Conservation (phyloP, 2,113 vertebrate species). For the Acinonyx jubatus region DNA sequence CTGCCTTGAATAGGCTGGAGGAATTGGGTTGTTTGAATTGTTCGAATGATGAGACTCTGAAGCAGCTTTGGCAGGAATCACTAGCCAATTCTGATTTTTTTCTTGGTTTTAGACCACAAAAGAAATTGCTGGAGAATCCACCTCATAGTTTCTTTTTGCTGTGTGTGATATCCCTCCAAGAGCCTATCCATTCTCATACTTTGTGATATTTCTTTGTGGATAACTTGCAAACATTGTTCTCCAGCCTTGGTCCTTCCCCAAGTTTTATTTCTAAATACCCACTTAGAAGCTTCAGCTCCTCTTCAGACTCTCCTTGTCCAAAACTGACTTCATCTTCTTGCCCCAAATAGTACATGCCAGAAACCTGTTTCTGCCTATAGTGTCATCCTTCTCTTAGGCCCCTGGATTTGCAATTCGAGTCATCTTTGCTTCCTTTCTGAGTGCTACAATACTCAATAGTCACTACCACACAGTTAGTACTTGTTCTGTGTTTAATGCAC, state of each 20-base stretch:
- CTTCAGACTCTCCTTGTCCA: constrained; percentile 6
- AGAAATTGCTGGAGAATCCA: constrained; percentile 55
- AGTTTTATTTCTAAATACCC: constrained; percentile 54
- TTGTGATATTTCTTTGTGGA: constrained; percentile 7
- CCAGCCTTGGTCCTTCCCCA: constrained; percentile 24
- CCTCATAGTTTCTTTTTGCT: constrained; percentile 37
- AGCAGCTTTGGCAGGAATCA: constrained; percentile 31
- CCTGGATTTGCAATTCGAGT: constrained; percentile 12
- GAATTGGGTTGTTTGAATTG: constrained; percentile 49
- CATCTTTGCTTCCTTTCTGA: constrained; percentile 24
- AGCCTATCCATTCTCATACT: constrained; percentile 22
- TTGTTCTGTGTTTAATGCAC: constrained; percentile 65
- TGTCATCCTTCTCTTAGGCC: not conserved
- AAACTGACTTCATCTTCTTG: constrained; percentile 49
- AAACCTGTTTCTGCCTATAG: constrained; percentile 18
- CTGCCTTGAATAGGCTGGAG: constrained; percentile 9
- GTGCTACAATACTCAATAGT: constrained; percentile 4
- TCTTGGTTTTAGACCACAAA: constrained; percentile 36
- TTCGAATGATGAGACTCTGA: constrained; percentile 25
- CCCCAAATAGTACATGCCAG: not conserved
- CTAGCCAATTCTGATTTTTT: constrained; percentile 42
- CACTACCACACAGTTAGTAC: constrained; percentile 39
- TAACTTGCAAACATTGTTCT: constrained; percentile 38
- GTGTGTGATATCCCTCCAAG: not conserved
- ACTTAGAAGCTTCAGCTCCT: constrained; percentile 44